These are phyloP conservation scores for Bombus pascuorum DNA, from an alignment of 1,140 invertebrate species.

Conservation along the genomic window DNA sequence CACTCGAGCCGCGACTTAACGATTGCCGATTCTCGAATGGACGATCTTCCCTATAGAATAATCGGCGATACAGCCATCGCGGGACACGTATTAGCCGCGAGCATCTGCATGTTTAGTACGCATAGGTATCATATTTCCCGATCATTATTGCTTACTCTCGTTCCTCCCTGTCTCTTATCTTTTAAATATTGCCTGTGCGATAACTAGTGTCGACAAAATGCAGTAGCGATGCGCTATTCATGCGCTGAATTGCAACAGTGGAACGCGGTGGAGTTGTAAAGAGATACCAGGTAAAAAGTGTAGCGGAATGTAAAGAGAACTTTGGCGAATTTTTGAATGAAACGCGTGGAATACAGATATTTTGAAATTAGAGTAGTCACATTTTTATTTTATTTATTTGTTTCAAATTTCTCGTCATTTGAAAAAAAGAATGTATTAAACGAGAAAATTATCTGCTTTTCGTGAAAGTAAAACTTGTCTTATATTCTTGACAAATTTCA, in stretches of 20 bases:
- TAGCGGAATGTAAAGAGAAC: slow-evolving; percentile 50
- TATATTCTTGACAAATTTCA: too few species aligned
- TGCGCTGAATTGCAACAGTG: slow-evolving; percentile 21
- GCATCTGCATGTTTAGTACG: slow-evolving; percentile 32
- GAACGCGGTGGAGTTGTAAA: slow-evolving; percentile 20
- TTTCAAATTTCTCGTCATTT: too few species aligned
- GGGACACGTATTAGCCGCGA: slow-evolving; percentile 22
- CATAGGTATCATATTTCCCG: slow-evolving; percentile 51
- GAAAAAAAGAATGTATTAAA: too few species aligned
- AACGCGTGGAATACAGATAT: slow-evolving; percentile 3
- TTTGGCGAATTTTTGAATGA: slow-evolving; percentile 23
- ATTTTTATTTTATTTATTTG: too few species aligned
- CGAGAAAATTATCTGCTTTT: too few species aligned
- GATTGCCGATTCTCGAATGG: slow-evolving; percentile 20
- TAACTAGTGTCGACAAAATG: slow-evolving; percentile 46
- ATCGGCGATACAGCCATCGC: slow-evolving; percentile 28
- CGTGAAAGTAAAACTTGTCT: too few species aligned
- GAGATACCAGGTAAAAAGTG: slow-evolving; percentile 51
- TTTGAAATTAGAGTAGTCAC: too few species aligned
- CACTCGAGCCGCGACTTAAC: slow-evolving; percentile 7
- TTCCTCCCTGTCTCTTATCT: slow-evolving; percentile 46
- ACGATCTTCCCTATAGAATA: slow-evolving; percentile 37
- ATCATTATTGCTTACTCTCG: slow-evolving; percentile 60
- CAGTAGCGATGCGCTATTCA: slow-evolving; percentile 18
- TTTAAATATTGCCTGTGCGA: slow-evolving; percentile 61